A percentile compares a stretch with the other conserved stretches of the same genome.
phyloP scores from a whole-genome alignment of 1,140 invertebrate species.

The Zeugodacus cucurbitae region DNA sequence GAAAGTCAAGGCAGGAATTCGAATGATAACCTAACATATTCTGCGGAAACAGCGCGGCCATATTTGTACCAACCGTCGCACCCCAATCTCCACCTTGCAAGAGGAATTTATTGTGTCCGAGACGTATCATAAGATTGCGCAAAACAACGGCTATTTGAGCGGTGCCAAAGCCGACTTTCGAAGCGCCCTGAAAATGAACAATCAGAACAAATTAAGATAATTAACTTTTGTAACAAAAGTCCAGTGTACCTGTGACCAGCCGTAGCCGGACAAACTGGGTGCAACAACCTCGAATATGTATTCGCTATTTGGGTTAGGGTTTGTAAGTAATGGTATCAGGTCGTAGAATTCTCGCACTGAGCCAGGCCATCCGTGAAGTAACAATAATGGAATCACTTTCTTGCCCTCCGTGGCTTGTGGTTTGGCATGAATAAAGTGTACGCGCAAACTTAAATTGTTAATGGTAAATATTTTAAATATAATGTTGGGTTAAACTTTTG shows the following conservation, averaged over 20 bases:
- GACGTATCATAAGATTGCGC: conserved; percentile 83
- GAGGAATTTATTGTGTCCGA: conserved; percentile 82
- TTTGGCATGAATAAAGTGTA: conserved; percentile 79
- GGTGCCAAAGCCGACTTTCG: conserved; percentile 72
- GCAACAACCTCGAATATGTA: conserved; percentile 84
- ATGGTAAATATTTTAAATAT: too few relatives aligned
- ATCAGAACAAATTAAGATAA: background rate
- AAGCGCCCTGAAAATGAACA: conserved; percentile 66
- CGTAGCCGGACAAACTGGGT: conserved; percentile 86
- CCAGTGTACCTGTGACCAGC: conserved; percentile 75
- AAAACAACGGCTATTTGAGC: conserved; percentile 78
- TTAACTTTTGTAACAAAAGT: background rate
- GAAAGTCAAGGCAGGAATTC: conserved; percentile 71
- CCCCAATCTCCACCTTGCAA: conserved; percentile 90
- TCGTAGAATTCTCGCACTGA: conserved; percentile 88
- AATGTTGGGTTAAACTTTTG: too few relatives aligned
- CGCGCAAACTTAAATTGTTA: conserved; percentile 70
- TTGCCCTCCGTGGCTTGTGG: conserved; percentile 58
- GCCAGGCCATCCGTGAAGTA: conserved; percentile 93
- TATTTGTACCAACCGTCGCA: conserved; percentile 69
- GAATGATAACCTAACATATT: conserved; percentile 72
- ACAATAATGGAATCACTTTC: conserved; percentile 76
- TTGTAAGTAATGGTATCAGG: conserved; percentile 77
- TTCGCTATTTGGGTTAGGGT: conserved; percentile 69
- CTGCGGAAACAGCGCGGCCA: conserved; percentile 78